Base-by-base conservation (phyloP, 2,888 invertebrate genomes). In the Troilus luridus region DNA sequence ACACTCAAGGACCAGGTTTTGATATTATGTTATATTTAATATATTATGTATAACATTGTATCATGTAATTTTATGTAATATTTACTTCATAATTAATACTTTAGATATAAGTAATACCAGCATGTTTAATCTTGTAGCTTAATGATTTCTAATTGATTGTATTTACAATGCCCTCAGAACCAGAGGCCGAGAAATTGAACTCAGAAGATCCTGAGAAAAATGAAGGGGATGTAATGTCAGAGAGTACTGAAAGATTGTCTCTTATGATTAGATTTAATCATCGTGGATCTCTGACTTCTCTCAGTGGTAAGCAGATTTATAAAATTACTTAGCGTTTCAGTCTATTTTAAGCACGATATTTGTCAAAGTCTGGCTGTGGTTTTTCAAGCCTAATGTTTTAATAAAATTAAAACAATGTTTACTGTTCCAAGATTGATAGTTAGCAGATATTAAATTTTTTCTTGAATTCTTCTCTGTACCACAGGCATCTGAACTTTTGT, bases 211-310 rank as follows among this genome's bases (percentile, higher is more conserved):
- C 88, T 54, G 92, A 92, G 17, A 91, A 91, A 62, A 92, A 92
- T 72, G 92, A 91, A 72, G 92, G 92, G 62, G 92, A 92, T 41
- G 91, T 81, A 72, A 62, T 92, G 54, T 90, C 92, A 27, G 88
- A 91, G 67, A 97, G 96, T 81, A 94, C 96, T 92, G 97, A 97
- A 94, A 94, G 97, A 85, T 94, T 97, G 88, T 97, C 97, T 93
- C 95, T 97, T 93, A 96, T 97, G 94, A 96, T 97, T 9, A 95
- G 97, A 93, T 97, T 96, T 94, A 97, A 97, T 94, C 97, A 97
- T 92, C 95, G 97, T 91, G 97, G 97, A 88, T 97, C 97, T 60
- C 94, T 97, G 88, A 96, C 96, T 92, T 97, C 97, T 0, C 93
- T 97, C 93, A 96, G 91, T 64, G 92, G 92, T 92, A 92, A 85